These are phyloP conservation scores for Limnephilus marmoratus DNA, from an alignment of 2,888 invertebrate species.

Conservation along the genomic window DNA sequence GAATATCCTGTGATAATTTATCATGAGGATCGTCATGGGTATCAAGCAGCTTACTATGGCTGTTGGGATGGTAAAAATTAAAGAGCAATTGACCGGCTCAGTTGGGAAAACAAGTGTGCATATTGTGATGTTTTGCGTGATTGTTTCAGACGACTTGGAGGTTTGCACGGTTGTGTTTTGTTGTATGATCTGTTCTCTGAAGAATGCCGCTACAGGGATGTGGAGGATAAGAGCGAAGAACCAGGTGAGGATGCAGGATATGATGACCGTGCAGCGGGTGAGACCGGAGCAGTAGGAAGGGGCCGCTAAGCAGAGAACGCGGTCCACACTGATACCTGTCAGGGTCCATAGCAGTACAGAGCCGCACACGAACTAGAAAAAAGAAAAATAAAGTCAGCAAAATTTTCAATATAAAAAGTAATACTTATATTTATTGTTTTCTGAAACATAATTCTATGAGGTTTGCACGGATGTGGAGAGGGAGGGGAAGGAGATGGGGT, in stretches of 20 bases:
- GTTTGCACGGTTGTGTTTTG: constrained; percentile 63
- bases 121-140: constrained; percentile 68
- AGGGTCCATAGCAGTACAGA: constrained; percentile 79
- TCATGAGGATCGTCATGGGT: constrained; percentile 76
- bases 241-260: constrained; percentile 75
- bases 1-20: constrained; percentile 77
- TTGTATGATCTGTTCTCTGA: constrained; percentile 69
- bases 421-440: not conserved
- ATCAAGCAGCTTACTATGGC: constrained; percentile 75
- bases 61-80: constrained; percentile 75
- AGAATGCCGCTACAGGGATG: constrained; percentile 77
- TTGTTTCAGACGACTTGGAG: not conserved
- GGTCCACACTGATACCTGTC: constrained; percentile 78
- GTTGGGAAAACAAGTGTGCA: constrained; percentile 78
- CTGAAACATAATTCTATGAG: not conserved
- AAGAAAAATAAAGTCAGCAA: constrained; percentile 47
- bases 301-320: constrained; percentile 77
- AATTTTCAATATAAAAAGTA: not conserved
- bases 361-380: constrained; percentile 77
- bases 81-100: constrained; percentile 73
- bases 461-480: no score
- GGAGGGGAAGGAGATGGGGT: no score
- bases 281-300: constrained; percentile 77
- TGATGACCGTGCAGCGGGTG: constrained; percentile 72
- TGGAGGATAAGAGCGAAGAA: constrained; percentile 73